phyloP scores from a whole-genome alignment of 2,888 invertebrate genomes.

The Geophilus truncorum region DNA sequence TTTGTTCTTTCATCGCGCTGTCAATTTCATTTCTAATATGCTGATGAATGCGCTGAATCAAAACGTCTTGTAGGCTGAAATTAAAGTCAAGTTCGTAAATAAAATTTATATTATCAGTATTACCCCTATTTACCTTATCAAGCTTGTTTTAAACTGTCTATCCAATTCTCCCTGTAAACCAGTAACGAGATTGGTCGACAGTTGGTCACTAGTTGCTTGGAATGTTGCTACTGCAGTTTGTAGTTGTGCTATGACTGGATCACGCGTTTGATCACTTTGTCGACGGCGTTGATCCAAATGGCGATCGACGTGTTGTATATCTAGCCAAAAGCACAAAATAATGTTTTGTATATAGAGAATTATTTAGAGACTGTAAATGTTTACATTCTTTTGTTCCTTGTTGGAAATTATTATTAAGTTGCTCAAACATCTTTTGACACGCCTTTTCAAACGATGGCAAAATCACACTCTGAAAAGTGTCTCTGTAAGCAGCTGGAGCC shows the following conservation, averaged over 20 bases:
- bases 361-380: slow-evolving; percentile 43
- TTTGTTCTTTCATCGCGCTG: slow-evolving; percentile 55
- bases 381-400: slow-evolving; percentile 86
- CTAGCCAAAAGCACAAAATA: neutral
- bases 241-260: slow-evolving; percentile 30
- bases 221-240: slow-evolving; percentile 17
- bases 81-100: too few species aligned
- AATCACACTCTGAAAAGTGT: slow-evolving; percentile 67
- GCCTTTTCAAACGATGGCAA: slow-evolving; percentile 83
- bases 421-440: slow-evolving; percentile 78
- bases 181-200: neutral
- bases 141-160: neutral
- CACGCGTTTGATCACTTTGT: slow-evolving; percentile 28
- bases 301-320: slow-evolving; percentile 34
- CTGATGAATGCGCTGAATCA: slow-evolving; percentile 44
- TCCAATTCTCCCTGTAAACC: slow-evolving; percentile 23
- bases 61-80: slow-evolving; percentile 46
- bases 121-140: neutral
- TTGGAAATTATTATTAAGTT: slow-evolving; percentile 81
- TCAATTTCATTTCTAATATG: slow-evolving; percentile 46
- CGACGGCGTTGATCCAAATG: slow-evolving; percentile 33
- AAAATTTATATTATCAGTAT: neutral
- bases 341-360: neutral
- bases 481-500: slow-evolving; percentile 70
- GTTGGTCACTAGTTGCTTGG: neutral